Base-by-base conservation (phyloP, 2,888 invertebrate species). In the Philereme transversata region DNA sequence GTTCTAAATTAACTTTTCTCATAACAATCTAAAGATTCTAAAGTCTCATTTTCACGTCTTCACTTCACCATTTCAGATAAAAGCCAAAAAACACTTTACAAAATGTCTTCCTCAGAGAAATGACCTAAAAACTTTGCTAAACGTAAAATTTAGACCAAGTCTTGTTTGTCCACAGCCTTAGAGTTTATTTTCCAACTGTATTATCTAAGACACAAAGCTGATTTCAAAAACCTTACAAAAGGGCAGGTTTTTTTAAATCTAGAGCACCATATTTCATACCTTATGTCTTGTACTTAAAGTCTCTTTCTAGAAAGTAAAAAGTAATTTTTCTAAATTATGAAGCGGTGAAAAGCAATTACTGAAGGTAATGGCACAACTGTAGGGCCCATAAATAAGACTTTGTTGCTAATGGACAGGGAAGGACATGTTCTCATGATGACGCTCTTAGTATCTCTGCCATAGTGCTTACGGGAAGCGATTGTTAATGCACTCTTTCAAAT, bases 261-360 rank as follows among this genome's bases (percentile, higher is more conserved):
- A 33, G 5, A n/a, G 8, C 41, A 40, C 8, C 11, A 36, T 46
- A 57, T 53, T 57, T 64, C 54, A 38, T 47, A 58, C 65, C 43
- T 38, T 60, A 52, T 5, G 7, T 8, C 33, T 10, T 49, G 5
- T 1, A 7, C 4, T 43, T 58, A 62, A 58, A 50, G 58, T 33
- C 51, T 5, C 6, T 50, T 43, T 7, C 34, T 41, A 4, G 40
- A 55, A 52, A 48, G 47, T 53, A 60, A 64, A 65, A 65, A 46
- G 59, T 62, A 64, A 62, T 62, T 55, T 57, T 61, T 57, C 59
- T 61, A 65, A 66, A 61, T 69, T 66, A 69, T 64, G 66, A 62
- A 63, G 62, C 60, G 61, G 57, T 64, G 66, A 63, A 53, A 67
- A 68, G 66, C 65, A 70, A 68, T 67, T 70, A 63, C 67, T 9